Conservation (phyloP, 2,113 vertebrate species). For the Gymnobelideus leadbeateri region DNA sequence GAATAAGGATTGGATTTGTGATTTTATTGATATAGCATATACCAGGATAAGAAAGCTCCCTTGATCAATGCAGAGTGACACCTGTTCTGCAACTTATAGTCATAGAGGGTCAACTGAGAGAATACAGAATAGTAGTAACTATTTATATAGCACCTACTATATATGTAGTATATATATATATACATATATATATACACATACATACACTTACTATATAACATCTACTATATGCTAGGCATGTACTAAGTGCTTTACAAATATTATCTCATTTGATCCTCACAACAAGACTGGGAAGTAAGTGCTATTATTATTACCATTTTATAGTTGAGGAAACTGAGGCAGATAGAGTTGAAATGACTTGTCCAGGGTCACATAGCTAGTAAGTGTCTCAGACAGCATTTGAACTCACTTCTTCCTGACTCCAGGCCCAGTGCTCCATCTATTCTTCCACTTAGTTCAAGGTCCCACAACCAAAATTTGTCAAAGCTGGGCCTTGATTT, state of each 20-base stretch:
- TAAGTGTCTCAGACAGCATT: background rate
- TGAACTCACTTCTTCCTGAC: background rate
- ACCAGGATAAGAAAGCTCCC: background rate
- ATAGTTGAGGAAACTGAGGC: background rate
- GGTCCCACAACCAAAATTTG: background rate
- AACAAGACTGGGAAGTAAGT: background rate
- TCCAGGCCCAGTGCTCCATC: background rate
- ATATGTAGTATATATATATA: no score
- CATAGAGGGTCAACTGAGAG: background rate
- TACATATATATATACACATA: no score
- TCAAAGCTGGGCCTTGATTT: background rate
- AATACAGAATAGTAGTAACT: background rate
- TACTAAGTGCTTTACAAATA: no score
- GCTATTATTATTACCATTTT: background rate
- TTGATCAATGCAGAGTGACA: background rate
- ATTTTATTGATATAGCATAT: background rate
- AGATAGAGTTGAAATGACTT: background rate
- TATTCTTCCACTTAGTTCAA: background rate
- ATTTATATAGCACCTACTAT: background rate
- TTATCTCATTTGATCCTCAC: background rate
- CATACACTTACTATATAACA: background rate
- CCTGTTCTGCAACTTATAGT: background rate
- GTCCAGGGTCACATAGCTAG: background rate
- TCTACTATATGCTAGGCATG: background rate
- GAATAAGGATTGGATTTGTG: background rate